These are phyloP conservation scores for Micropoecilia bifurca DNA, from an alignment of 2,797 vertebrate species.

Conservation along the genomic window DNA sequence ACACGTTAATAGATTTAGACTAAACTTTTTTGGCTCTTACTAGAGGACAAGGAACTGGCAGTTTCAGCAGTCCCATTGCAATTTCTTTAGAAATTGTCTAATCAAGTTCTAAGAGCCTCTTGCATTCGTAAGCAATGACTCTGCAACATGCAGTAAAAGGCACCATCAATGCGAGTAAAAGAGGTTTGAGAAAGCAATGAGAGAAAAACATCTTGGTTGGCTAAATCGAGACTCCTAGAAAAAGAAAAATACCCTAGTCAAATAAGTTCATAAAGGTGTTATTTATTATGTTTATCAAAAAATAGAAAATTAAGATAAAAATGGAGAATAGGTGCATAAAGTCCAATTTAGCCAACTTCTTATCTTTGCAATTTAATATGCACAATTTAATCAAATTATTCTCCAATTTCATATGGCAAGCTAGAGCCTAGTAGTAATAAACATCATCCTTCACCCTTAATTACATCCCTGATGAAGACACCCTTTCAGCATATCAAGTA, in stretches of 20 bases:
- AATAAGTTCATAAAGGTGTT: neutral
- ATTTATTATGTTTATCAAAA: neutral
- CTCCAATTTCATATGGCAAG: neutral
- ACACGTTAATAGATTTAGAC: neutral
- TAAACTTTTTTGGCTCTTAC: neutral
- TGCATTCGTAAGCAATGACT: conserved; percentile 1
- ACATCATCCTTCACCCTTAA: neutral
- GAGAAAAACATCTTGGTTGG: neutral
- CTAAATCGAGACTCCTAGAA: neutral
- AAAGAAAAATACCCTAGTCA: neutral
- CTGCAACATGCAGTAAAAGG: neutral
- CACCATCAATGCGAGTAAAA: neutral
- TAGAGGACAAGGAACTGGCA: neutral
- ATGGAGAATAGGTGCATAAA: neutral
- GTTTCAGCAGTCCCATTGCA: neutral
- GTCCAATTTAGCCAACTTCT: neutral
- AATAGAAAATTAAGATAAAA: neutral
- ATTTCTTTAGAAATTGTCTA: conserved; percentile 1
- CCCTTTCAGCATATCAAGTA: neutral
- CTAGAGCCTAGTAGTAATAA: neutral
- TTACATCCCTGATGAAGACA: neutral
- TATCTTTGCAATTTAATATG: neutral
- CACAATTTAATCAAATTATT: neutral
- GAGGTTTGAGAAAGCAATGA: neutral
- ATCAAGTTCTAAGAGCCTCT: neutral